Conservation (phyloP, 2,797 vertebrate genomes). For the Leptatherina wallacei region DNA sequence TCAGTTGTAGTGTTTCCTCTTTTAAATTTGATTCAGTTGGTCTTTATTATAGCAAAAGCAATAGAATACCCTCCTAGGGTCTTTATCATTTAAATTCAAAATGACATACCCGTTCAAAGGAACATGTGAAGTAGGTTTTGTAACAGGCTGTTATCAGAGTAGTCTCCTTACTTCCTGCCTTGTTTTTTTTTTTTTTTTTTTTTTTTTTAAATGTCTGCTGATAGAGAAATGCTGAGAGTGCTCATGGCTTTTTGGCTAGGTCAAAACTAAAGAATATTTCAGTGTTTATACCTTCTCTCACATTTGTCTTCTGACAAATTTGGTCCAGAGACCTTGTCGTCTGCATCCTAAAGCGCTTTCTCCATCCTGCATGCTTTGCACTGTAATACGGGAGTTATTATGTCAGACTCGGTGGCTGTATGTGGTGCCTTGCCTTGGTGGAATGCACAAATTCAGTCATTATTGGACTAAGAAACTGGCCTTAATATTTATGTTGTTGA, state of each 20-base stretch:
- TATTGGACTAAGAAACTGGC: conserved; percentile 40
- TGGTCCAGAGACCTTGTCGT: conserved; percentile 48
- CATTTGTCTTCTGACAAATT: conserved; percentile 46
- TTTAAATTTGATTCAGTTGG: conserved; percentile 70
- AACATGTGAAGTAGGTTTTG: conserved; percentile 74
- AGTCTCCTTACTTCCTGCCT: conserved; percentile 41
- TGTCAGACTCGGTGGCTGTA: conserved; percentile 57
- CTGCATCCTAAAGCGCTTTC: conserved; percentile 69
- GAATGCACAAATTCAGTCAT: conserved; percentile 74
- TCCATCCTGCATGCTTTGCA: conserved; percentile 68
- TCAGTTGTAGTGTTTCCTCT: conserved; percentile 68
- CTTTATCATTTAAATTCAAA: conserved; percentile 44
- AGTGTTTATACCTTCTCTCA: conserved; percentile 49
- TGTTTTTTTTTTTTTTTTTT: conserved; percentile 37
- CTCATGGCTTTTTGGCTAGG: neutral
- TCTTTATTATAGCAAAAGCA: conserved; percentile 74
- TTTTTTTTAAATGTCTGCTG: conserved; percentile 23
- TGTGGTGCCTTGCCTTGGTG: conserved; percentile 77
- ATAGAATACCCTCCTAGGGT: conserved; percentile 76
- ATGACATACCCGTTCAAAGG: conserved; percentile 57
- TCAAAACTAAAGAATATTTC: conserved; percentile 34
- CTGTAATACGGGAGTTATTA: conserved; percentile 55
- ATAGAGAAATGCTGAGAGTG: conserved; percentile 36
- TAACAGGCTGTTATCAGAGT: conserved; percentile 72
- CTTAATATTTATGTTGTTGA: conserved; percentile 30